Base-by-base conservation (phyloP, 2,797 vertebrate species). In the Bryconaethiops microstoma region DNA sequence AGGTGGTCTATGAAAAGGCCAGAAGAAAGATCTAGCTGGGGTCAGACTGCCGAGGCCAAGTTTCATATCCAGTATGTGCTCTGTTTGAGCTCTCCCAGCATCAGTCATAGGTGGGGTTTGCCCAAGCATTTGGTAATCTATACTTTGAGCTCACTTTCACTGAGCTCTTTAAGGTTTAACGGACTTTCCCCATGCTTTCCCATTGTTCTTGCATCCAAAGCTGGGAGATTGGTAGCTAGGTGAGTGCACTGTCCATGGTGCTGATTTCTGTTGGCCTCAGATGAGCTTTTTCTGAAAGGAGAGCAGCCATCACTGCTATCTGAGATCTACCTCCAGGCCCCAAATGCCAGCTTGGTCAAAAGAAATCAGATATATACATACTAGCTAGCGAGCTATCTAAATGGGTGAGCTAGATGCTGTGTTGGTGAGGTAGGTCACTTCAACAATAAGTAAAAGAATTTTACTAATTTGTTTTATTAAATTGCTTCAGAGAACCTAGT, bases 141-240 rank as follows among this genome's bases (percentile, higher is more conserved):
- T 84, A 75, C 83, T 83, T 64, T 73, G 40, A 64, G 68, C 81
- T 75, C 69, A 55, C 76, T 81, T 63, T 74, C 73, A 45, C 78
- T 86, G 79, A 85, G 74, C 85, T 73, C 72, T 81, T 69, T 78
- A 83, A 65, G 73, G 76, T 81, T 84, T 81, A 85, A 85, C 79
- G 40, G 78, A 81, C 81, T 86, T 86, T 85, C 60, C 29, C 76
- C 78, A 29, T 74, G 79, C 78, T 29, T 73, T 67, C 68, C 83
- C 71, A 79, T 76, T 83, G 83, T 78, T 83, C 78, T 83, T 42
- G 17, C 76, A 72, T 83, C 83, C 81, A 86, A 76, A 80, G 73
- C 73, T 40, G 68, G 69, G 17, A 59, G 40, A 59, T 52, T 78
- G 69, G 75, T 74, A 80, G 81, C 57, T 74, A 55, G 55, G 65